These are phyloP conservation scores for Menura novaehollandiae DNA, from an alignment of 2,113 vertebrate species.

Conservation along the genomic window DNA sequence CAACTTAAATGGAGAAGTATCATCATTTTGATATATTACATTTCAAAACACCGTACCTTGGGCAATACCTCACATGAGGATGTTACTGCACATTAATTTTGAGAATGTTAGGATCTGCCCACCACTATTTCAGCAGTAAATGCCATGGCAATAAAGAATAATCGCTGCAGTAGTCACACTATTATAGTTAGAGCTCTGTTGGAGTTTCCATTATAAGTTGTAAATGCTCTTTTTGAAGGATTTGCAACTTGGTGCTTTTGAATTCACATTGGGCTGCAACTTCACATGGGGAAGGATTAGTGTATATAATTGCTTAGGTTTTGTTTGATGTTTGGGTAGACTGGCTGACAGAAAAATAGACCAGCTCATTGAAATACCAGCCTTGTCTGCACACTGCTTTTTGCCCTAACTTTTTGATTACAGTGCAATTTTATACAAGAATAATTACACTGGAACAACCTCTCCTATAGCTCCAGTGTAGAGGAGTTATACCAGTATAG, in stretches of 20 bases:
- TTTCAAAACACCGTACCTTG: constrained; percentile 48
- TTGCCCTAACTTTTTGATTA: constrained; percentile 42
- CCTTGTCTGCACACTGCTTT: constrained; percentile 2
- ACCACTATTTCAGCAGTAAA: constrained; percentile 61
- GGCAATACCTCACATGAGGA: constrained; percentile 36
- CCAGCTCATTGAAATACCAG: constrained; percentile 24
- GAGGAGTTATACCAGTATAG: neutral
- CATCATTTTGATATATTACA: constrained; percentile 53
- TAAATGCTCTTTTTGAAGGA: constrained; percentile 59
- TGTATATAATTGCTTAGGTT: constrained; percentile 29
- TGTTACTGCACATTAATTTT: constrained; percentile 65
- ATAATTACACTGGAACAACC: neutral
- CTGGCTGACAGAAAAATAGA: constrained; percentile 40
- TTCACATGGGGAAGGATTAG: constrained; percentile 48
- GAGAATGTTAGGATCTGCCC: constrained; percentile 44
- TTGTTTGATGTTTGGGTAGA: constrained; percentile 57
- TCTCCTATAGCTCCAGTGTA: neutral
- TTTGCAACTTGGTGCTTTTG: constrained; percentile 38
- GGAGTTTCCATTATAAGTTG: constrained; percentile 61
- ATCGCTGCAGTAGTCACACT: constrained; percentile 38
- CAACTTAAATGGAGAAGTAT: constrained; percentile 54
- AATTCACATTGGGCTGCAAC: constrained; percentile 52
- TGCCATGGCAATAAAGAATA: constrained; percentile 63
- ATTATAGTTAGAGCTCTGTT: constrained; percentile 45
- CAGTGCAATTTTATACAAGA: neutral